Base-by-base conservation (phyloP, 2,888 invertebrate species). In the Bedellia somnulentella region DNA sequence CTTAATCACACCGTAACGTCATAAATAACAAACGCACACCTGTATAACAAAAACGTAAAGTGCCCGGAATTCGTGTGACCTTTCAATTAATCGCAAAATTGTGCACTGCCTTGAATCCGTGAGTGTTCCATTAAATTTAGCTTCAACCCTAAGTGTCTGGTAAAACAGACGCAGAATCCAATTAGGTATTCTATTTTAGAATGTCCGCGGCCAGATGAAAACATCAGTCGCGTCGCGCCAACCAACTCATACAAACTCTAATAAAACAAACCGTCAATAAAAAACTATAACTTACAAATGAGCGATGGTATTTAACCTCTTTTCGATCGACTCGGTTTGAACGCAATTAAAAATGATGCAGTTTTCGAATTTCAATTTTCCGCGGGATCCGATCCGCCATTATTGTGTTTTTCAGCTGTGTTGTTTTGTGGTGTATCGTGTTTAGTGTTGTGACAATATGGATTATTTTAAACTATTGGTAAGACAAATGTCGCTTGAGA, bases 161-260 rank as follows among this genome's bases (percentile, higher is more conserved):
- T n/a, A n/a, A n/a, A 66, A 62, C 60, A 57, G 48, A 40, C 49
- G 47, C 22, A 43, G 45, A 42, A 44, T 48, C 50, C 57, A 59
- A 64, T 62, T 59, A 61, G 57, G 49, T 52, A 48, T 52, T 60
- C 67, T 70, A 70, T 68, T 70, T 70, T 58, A 44, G 58, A 54
- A 43, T 37, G 12, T 14, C 34, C 38, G 43, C 53, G 51, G 50
- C 16, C 32, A 29, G 29, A 29, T 18, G 28, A 52, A 44, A 40
- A 46, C 46, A 43, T 40, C 15, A 27, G 43, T 39, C 46, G 41
- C 56, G 44, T 47, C 44, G 44, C 46, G 39, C 39, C 42, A 33
- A 29, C 31, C 27, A 17, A 16, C 25, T 15, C 39, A 35, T 44
- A 49, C 42, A 42, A 50, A 47, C 43, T 46, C 44, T 46, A 44